Base-by-base conservation (phyloP, 2,888 invertebrate genomes). In the Spodoptera littoralis region DNA sequence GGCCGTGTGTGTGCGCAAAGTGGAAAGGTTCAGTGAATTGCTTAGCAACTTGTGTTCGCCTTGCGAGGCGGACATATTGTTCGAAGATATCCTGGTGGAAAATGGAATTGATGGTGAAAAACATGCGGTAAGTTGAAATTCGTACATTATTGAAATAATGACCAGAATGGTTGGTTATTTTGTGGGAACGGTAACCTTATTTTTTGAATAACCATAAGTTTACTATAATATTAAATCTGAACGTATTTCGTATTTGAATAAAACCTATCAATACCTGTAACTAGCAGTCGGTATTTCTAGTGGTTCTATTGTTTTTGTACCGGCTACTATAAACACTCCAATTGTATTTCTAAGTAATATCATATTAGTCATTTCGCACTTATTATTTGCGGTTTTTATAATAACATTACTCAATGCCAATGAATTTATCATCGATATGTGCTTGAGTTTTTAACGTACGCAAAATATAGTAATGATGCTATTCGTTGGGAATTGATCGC, bases 1-100 rank as follows among this genome's bases (percentile, higher is more conserved):
- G 73, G 94, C 90, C 60, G 93, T 92, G 86, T 94, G 94, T 92
- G 93, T 94, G 76, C 89, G 92, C 65, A 93, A 92, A 93, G 94
- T 94, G 84, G 93, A 93, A 88, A 90, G 89, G 77, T 94, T 94
- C 80, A 94, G 94, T 94, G 94, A 94, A 85, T 87, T 94, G 87
- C 92, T 94, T 69, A 94, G 92, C 88, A 94, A 93, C 84, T 86
- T 94, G 79, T 94, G 94, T 88, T 93, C 94, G 4, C 94, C 94
- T 4, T 88, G 91, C 72, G 94, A 94, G 83, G 93, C 94, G 13
- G 94, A 94, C 81, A 79, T 92, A 62, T 80, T 94, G 74, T 94
- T 94, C 73, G 94, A 94, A 82, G 94, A 94, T 73, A 88, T 94
- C 77, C 85, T 94, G 74, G 90, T 90, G 59, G 93, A 92, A 72